Evolutionary conservation across 1,140 invertebrate genomes (phyloP).

Genomic region (Bursaphelenchus mucronatus): DNA sequence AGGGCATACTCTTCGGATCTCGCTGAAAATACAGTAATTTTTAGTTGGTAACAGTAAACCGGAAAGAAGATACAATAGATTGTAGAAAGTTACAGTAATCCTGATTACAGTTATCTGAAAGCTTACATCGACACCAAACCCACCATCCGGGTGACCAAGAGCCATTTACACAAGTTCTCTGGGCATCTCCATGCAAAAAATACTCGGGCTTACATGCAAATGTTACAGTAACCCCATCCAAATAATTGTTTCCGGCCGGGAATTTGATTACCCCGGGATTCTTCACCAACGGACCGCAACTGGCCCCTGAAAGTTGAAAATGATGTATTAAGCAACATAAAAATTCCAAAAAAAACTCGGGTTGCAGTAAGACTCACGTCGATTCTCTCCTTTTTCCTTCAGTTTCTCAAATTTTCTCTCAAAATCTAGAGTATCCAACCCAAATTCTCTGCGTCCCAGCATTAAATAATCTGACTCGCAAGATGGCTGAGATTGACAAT

Average conservation of each 20-base stretch:
- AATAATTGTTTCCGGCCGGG: conserved; percentile 42
- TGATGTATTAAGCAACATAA: neutral
- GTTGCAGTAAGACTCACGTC: conserved; percentile 24
- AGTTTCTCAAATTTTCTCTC: conserved; percentile 43
- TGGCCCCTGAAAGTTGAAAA: conserved; percentile 28
- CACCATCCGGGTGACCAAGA: conserved; percentile 43
- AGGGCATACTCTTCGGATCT: conserved; percentile 42
- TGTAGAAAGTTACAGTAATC: too few relatives aligned
- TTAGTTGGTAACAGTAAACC: neutral
- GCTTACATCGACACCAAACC: conserved; percentile 40
- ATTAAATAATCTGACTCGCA: conserved; percentile 45
- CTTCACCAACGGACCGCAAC: conserved; percentile 44
- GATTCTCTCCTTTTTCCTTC: conserved; percentile 28
- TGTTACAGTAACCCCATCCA: conserved; percentile 48
- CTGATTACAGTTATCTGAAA: too few relatives aligned
- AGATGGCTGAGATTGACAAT: conserved; percentile 36
- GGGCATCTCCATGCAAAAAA: conserved; percentile 42
- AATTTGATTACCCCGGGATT: conserved; percentile 42
- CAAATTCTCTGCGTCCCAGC: conserved; percentile 39
- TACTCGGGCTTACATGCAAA: conserved; percentile 44
- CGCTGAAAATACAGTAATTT: conserved; percentile 4
- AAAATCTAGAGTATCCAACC: conserved; percentile 37
- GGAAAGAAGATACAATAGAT: too few relatives aligned
- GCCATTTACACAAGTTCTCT: conserved; percentile 43
- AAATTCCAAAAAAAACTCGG: neutral